Evolutionary conservation across 2,797 vertebrate species (phyloP), one percentile per base, ranked within the genome.

Genomic region (Amphiprion clarkii): DNA sequence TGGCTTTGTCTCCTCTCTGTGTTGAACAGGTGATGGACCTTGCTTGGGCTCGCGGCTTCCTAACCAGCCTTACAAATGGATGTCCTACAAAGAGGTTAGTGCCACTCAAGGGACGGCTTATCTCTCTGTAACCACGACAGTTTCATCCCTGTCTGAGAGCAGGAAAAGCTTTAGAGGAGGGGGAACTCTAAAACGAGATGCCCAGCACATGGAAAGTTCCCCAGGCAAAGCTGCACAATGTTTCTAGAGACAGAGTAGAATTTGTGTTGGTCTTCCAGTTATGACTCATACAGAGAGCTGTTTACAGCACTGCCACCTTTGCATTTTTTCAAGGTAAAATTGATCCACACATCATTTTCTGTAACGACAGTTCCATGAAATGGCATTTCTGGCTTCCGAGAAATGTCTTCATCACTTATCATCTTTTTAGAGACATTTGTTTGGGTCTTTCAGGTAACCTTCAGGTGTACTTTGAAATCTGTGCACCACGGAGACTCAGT

Each of bases 71-170:
- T 99, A 99, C 88, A 96, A 96, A 88, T 99, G 98, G 98, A 83
- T 99, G 31, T 97, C 98, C 61, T 99, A 99, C 90, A 98, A 95
- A 93, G 97, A 99, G 97, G 98, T 98, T 52, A 95, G 96, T 75
- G 59, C 10, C 21, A 3, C 17, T 39, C 42, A 54, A 33, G 11
- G 6, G 8, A n/a, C 25, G 1, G 33, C 11, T 49, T 10, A 36
- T 70, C 23, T 64, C 21, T 5, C 16, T 14, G 1, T 42, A 7
- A 52, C 23, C 1, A 6, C 2, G 1, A 55, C 40, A 53, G 48
- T 7, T 36, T 4, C 40, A 49, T 0, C 31, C 6, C 1, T 51
- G 23, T n/a, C 48, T 21, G 48, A 51, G 48, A 51, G 48, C 3
- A 21, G 48, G n/a, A 9, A 48, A n/a, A 19, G 46, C 46, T 19